Base-by-base conservation (phyloP, 2,888 invertebrate species). In the Sussaba pulchella region DNA sequence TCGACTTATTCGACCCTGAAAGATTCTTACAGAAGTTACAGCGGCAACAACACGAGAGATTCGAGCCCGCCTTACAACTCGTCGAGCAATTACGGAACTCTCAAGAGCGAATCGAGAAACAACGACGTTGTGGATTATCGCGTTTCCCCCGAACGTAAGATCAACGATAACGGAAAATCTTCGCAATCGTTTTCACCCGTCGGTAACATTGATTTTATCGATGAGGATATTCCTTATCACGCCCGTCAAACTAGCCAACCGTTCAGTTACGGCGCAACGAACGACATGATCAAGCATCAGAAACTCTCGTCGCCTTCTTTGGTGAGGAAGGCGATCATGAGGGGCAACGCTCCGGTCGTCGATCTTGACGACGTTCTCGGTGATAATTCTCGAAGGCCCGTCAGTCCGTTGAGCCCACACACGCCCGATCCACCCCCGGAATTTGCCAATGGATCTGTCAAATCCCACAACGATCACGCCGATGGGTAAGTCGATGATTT, bases 241-340 rank as follows among this genome's bases (percentile, higher is more conserved):
- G 97, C 98, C 89, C 94, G 98, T 89, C 95, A 96, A 87, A 96
- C 97, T 92, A 96, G 97, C 88, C 95, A 96, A 88, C 98, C 98
- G 82, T 98, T 98, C 93, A 96, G 97, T 76, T 98, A 98, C 95
- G 97, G 97, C 75, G 95, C 94, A 82, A 94, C 95, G 80, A 92
- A 94, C 87, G 94, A 94, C 89, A 95, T 95, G 95, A 94, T 96
- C 88, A 95, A 95, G 83, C 94, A 95, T 88, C 94, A 95, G 92
- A 96, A 96, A 88, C 94, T 97, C 85, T 96, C 96, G 89, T 97
- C 97, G 92, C 97, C 97, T 79, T 96, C 96, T 92, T 94, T 97
- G 91, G 97, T 97, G 89, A 94, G 97, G 83, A 97, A 96, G 90
- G 96, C 96, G 31, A 87, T 89, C 4, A 85, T 87, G 41, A 87